Conservation (phyloP, 2,888 invertebrate species). For the Venusia cambrica region DNA sequence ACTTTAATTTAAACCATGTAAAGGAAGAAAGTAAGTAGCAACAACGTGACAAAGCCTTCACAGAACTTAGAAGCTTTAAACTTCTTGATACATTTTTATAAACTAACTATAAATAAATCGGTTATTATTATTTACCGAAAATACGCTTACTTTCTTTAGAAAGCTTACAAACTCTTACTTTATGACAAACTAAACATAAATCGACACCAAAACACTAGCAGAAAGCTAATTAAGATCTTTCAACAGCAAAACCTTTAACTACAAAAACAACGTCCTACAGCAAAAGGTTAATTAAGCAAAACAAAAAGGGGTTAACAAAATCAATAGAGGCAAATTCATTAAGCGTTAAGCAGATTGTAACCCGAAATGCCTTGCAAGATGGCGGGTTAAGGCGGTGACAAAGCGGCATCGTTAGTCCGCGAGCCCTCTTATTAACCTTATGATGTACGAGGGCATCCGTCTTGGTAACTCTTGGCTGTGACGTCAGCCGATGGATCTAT, state of each 20-base stretch:
- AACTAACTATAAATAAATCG: too few species aligned
- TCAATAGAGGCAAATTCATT: conserved; percentile 81
- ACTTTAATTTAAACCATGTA: conserved; percentile 26
- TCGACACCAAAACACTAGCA: conserved; percentile 2
- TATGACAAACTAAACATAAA: conserved; percentile 1
- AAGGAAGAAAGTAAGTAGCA: background rate
- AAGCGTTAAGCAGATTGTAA: conserved; percentile 80
- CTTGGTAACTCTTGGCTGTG: conserved; percentile 55
- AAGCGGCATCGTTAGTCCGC: conserved; percentile 79
- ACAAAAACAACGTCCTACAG: conserved; percentile 49
- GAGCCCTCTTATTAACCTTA: conserved; percentile 82
- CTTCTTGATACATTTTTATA: background rate
- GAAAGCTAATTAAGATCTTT: conserved; percentile 18
- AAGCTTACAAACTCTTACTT: too few species aligned
- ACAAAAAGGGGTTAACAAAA: conserved; percentile 81
- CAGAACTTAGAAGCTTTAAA: conserved; percentile 1
- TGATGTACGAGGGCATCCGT: conserved; percentile 77
- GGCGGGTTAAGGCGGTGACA: conserved; percentile 79
- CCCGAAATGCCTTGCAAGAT: conserved; percentile 76
- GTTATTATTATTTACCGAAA: too few species aligned
- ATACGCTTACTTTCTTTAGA: too few species aligned
- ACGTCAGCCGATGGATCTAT: conserved; percentile 37
- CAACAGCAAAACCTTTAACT: conserved; percentile 18
- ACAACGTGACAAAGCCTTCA: conserved; percentile 2
- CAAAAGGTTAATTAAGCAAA: conserved; percentile 80